These are phyloP conservation scores for Aphelocoma californica DNA, from an alignment of 2,797 vertebrate genomes.

Conservation along the genomic window DNA sequence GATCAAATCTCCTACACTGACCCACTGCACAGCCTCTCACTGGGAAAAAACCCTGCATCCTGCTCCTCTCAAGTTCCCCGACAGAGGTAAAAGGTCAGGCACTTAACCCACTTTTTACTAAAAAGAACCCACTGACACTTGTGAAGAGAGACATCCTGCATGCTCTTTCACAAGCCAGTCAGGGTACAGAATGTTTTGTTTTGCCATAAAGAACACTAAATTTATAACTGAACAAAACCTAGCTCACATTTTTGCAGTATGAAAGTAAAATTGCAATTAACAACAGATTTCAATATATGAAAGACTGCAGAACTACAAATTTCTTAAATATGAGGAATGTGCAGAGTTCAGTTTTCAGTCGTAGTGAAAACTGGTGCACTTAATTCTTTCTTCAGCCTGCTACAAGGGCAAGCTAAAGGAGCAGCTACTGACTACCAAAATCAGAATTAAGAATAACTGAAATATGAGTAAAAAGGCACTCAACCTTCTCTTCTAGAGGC, in stretches of 20 bases:
- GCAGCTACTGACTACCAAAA: neutral
- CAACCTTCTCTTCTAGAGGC: constrained; percentile 95
- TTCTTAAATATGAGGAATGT: neutral
- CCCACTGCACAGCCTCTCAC: neutral
- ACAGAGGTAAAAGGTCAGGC: neutral
- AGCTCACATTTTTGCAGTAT: neutral
- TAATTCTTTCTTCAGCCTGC: neutral
- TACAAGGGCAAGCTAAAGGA: neutral
- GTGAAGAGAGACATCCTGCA: neutral
- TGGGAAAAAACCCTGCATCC: neutral
- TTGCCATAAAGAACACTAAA: neutral
- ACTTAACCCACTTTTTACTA: neutral
- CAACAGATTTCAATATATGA: neutral
- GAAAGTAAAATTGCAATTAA: neutral
- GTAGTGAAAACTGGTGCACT: accelerated
- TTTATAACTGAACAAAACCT: neutral
- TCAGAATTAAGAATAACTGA: neutral
- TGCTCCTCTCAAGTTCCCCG: neutral
- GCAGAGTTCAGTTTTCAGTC: neutral
- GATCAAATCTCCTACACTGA: neutral
- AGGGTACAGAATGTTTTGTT: neutral
- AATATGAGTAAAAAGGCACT: neutral
- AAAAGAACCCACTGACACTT: neutral
- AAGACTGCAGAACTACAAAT: neutral
- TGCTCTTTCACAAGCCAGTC: neutral